Evolutionary conservation across 2,888 invertebrate species (phyloP).

Genomic region (Metalampra italica): DNA sequence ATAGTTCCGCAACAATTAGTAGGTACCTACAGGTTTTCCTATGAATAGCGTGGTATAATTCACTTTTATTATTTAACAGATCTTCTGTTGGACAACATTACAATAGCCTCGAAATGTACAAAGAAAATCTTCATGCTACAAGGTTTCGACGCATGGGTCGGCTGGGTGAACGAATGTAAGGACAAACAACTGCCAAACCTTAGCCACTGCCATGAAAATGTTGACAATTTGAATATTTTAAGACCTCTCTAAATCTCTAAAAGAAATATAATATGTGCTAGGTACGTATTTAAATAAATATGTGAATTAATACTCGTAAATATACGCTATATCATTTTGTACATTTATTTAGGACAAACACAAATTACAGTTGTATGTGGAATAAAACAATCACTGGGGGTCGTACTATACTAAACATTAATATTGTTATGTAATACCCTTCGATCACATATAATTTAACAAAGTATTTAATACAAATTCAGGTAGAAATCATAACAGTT

Average conservation of each 20-base stretch:
- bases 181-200: constrained; percentile 20
- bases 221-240: neutral
- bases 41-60: too few species aligned
- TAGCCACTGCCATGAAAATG: constrained; percentile 6
- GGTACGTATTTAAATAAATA: neutral
- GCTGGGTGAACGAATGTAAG: constrained; percentile 46
- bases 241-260: neutral
- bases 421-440: too few species aligned
- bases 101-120: constrained; percentile 46
- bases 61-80: constrained; percentile 28
- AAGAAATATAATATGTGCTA: neutral
- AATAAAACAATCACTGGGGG: too few species aligned
- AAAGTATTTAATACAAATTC: too few species aligned
- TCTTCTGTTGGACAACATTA: constrained; percentile 47
- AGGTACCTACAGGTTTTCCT: too few species aligned
- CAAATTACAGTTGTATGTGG: too few species aligned
- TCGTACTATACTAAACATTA: too few species aligned
- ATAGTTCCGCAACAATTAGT: too few species aligned
- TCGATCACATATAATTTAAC: too few species aligned
- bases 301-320: neutral
- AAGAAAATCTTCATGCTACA: constrained; percentile 44
- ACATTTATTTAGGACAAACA: neutral
- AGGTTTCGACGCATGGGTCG: constrained; percentile 59
- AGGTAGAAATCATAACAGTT: too few species aligned
- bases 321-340: neutral